Evolutionary conservation across 2,113 vertebrate genomes (phyloP).

Genomic region (Sorex fumeus): DNA sequence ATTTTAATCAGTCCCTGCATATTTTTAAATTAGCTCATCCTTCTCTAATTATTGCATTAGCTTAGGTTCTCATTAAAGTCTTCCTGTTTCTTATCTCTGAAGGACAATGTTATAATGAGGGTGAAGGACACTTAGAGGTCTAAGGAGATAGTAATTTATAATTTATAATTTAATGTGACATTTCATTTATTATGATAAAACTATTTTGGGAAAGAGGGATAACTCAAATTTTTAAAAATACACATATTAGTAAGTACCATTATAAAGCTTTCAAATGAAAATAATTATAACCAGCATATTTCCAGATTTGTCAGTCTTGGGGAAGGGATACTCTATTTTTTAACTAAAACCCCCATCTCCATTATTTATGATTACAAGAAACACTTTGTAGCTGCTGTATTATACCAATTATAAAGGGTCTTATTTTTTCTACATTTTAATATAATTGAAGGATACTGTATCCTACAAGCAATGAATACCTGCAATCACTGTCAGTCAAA

Average conservation of each 20-base stretch:
- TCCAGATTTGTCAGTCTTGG: not conserved
- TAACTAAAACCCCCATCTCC: not conserved
- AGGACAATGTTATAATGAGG: not conserved
- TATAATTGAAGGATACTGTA: not conserved
- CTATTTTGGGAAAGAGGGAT: not conserved
- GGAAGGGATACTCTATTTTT: not conserved
- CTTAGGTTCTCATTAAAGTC: constrained; percentile 56
- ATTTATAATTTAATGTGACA: constrained; percentile 70
- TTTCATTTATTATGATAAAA: constrained; percentile 71
- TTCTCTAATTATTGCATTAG: constrained; percentile 71
- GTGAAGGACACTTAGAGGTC: constrained; percentile 56
- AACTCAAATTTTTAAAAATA: not conserved
- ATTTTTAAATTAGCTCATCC: constrained; percentile 63
- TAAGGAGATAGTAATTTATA: constrained; percentile 54
- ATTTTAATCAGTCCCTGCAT: constrained; percentile 62
- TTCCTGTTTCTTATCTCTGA: constrained; percentile 30
- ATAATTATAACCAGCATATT: not conserved
- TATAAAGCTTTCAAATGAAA: not conserved
- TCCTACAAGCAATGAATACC: not conserved
- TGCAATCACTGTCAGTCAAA: not conserved
- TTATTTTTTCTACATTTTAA: constrained; percentile 23
- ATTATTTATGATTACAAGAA: not conserved
- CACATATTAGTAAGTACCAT: constrained; percentile 41
- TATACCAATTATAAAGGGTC: not conserved
- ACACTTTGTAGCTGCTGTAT: not conserved